These are phyloP conservation scores for Homarus americanus DNA, from an alignment of 1,140 invertebrate genomes.

Conservation along the genomic window DNA sequence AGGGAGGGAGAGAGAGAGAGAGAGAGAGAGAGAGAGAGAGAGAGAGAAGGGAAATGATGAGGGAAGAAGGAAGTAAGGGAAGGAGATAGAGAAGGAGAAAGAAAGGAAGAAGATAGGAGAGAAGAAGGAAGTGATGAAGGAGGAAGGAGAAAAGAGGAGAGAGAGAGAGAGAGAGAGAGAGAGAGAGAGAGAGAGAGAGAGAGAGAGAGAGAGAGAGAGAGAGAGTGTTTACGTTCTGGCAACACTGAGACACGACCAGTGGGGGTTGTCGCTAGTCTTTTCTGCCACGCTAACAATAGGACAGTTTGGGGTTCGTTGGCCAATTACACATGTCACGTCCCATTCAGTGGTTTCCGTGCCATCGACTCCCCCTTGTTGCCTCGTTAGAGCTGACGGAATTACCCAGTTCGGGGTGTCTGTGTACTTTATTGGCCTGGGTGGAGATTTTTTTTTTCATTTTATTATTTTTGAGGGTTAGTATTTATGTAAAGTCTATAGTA, in stretches of 20 bases:
- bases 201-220: background rate
- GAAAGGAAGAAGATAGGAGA: no score
- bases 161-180: conserved; percentile 34
- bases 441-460: no score
- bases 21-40: no score
- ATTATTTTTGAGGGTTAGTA: no score
- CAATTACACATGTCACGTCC: conserved; percentile 59
- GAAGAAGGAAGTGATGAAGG: no score
- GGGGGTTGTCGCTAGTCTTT: background rate
- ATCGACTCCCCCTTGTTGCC: conserved; percentile 34
- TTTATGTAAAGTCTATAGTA: no score
- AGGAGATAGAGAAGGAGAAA: no score
- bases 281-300: conserved; percentile 27
- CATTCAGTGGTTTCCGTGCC: conserved; percentile 39
- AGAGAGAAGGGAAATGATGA: no score
- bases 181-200: background rate
- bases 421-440: background rate
- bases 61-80: no score
- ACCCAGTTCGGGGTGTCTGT: background rate
- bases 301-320: conserved; percentile 43
- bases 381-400: conserved; percentile 37
- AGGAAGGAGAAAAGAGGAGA: background rate
- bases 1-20: no score
- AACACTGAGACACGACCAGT: background rate
- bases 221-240: no score